Conservation (phyloP, 2,797 vertebrate genomes). For the Hafferia zeledoni region DNA sequence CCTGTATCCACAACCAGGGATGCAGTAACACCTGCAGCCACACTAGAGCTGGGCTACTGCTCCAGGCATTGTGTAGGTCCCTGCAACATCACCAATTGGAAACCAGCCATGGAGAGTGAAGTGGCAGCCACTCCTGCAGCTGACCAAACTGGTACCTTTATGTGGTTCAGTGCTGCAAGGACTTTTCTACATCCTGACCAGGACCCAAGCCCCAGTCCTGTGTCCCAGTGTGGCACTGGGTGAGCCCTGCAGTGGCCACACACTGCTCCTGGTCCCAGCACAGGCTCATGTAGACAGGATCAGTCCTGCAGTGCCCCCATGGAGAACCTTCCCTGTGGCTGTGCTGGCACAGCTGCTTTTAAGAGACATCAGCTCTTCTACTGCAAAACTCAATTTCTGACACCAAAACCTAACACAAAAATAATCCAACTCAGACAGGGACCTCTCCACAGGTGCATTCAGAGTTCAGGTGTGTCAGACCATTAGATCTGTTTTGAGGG, state of each 20-base stretch:
- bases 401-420: background rate
- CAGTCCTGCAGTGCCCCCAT: background rate
- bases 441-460: background rate
- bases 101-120: background rate
- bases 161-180: background rate
- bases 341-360: background rate
- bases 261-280: background rate
- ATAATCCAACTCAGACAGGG: background rate
- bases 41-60: background rate
- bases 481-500: background rate
- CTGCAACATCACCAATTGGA: background rate
- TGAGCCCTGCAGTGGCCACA: background rate
- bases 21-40: background rate
- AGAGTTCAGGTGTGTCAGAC: background rate
- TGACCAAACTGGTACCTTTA: background rate
- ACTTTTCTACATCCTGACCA: background rate
- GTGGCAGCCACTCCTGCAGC: background rate
- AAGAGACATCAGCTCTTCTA: background rate
- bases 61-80: background rate
- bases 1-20: background rate
- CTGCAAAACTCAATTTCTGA: background rate
- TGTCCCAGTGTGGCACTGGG: background rate
- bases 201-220: background rate
- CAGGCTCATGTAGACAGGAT: background rate
- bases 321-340: background rate